phyloP scores from a whole-genome alignment of 2,888 invertebrate species.

The Sminthurides aquaticus region DNA sequence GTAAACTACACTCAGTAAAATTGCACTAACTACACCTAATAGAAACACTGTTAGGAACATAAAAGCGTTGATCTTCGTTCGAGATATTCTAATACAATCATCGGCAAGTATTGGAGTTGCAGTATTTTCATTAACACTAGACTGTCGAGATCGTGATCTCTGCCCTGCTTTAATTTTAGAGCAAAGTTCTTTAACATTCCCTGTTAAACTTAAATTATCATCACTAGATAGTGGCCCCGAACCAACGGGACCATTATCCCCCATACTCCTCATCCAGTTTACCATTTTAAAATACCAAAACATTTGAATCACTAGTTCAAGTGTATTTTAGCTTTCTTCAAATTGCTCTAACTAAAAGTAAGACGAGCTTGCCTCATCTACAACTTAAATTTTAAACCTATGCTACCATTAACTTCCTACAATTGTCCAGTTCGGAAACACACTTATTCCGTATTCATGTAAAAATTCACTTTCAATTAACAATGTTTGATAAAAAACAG shows the following conservation, averaged over 20 bases:
- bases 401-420: no score
- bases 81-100: slow-evolving; percentile 7
- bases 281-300: slow-evolving; percentile 19
- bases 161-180: not conserved
- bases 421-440: no score
- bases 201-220: slow-evolving; percentile 2
- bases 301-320: no score
- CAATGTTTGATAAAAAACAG: no score
- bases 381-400: no score
- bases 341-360: no score
- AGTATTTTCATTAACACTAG: not conserved
- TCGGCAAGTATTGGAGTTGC: not conserved
- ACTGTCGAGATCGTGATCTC: slow-evolving; percentile 6
- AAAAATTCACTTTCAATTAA: no score
- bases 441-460: no score
- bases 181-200: not conserved
- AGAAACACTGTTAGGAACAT: slow-evolving; percentile 8
- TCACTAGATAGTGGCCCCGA: not conserved
- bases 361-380: no score
- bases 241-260: not conserved
- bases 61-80: slow-evolving; percentile 16
- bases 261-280: slow-evolving; percentile 12
- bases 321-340: no score
- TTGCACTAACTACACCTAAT: slow-evolving; percentile 13
- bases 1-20: slow-evolving; percentile 1